A percentile compares a stretch with the other conserved stretches of the same genome.
Evolutionary conservation across 2,888 invertebrate species (phyloP).

Genomic region (Drosophila borealis): DNA sequence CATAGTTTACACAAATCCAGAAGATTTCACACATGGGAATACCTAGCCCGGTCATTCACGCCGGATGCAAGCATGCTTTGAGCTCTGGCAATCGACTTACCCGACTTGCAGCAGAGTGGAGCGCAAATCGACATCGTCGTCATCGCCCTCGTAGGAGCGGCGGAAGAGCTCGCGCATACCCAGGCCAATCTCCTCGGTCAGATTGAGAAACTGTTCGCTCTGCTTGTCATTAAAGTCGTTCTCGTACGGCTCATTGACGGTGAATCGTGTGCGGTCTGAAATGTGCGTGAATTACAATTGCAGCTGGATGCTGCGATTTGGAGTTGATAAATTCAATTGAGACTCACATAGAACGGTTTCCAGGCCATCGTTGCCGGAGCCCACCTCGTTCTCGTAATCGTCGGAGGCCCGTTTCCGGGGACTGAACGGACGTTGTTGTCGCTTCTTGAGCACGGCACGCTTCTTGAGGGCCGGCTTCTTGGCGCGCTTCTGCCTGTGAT

Average conservation of each 20-base stretch:
- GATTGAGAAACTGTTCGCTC: constrained; percentile 51
- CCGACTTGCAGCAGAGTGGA: constrained; percentile 67
- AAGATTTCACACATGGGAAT: no score
- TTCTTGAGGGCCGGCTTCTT: constrained; percentile 11
- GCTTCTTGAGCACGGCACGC: constrained; percentile 10
- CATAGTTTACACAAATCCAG: no score
- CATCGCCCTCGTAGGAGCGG: constrained; percentile 44
- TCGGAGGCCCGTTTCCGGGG: constrained; percentile 55
- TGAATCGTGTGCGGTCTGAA: constrained; percentile 77
- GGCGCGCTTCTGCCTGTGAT: constrained; percentile 25
- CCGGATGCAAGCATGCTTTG: no score
- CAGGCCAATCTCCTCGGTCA: constrained; percentile 63
- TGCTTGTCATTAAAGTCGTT: constrained; percentile 48
- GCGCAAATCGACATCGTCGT: constrained; percentile 61
- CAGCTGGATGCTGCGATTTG: background rate
- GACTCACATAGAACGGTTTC: constrained; percentile 65
- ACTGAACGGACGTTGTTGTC: constrained; percentile 12
- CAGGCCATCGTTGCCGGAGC: constrained; percentile 64
- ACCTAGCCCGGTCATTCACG: no score
- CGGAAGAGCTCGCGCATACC: constrained; percentile 65
- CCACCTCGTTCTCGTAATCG: constrained; percentile 56
- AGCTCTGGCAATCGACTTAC: constrained; percentile 63
- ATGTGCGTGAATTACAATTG: background rate
- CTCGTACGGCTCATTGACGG: constrained; percentile 74
- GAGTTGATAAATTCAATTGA: background rate